Base-by-base conservation (phyloP, 2,797 vertebrate species). In the Melanotaenia nigrans region DNA sequence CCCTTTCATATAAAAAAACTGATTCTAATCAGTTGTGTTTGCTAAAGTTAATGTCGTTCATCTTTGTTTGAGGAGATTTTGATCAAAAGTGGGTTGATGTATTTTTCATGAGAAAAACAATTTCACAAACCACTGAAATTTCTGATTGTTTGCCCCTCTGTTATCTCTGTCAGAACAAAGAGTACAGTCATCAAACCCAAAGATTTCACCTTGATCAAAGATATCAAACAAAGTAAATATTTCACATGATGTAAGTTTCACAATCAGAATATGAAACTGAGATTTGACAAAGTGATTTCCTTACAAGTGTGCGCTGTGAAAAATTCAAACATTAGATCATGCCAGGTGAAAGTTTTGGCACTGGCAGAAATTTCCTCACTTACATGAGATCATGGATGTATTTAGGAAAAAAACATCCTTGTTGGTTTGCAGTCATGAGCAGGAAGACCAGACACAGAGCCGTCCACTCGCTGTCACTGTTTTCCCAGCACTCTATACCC, bases 401-500 rank as follows among this genome's bases (percentile, higher is more conserved):
- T 57, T 35, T 3, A 47, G 62, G 20, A 11, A n/a, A 42, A 78
- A 40, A 70, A 71, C 22, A 32, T 71, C 73, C 61, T 2, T 78
- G 73, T 75, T 86, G 58, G 63, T 14, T 59, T 81, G 63, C 49
- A 32, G 6, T 20, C 36, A 61, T 65, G 45, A 14, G 82, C 1
- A 0, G 0, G 1, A 38, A 59, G 40, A 36, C 53, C 81, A 85
- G 72, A 71, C 38, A 87, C 9, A 68, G 1, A 71, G 64, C 64
- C 69, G 61, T 75, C 0, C 3, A 0, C 1, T 88, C 71, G 47
- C 84, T 87, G 84, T 53, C 20, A 0, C 86, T 76, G 82, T 85
- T 90, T 88, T 84, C 90, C 47, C 72, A 83, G 82, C 88, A 84
- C 92, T 92, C 89, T 49, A 45, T 81, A 90, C 93, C 93, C 94